Base-by-base conservation (phyloP, 2,113 vertebrate genomes). In the Hypanus sabinus region DNA sequence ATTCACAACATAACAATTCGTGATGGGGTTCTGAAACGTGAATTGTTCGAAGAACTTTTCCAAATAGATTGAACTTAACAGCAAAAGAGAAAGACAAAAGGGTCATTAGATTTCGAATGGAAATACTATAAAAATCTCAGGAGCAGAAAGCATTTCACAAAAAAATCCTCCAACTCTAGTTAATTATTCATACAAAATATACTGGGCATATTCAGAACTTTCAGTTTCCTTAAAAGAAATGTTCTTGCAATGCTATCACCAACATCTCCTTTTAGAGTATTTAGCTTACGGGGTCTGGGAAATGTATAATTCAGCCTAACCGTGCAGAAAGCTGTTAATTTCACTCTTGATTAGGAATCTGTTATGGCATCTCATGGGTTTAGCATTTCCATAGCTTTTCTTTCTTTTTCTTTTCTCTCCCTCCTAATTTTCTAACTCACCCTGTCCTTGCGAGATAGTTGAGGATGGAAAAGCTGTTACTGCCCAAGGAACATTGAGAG, bases 391-490 rank as follows among this genome's bases (percentile, higher is more conserved):
- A 94, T 95, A 94, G 94, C 94, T 92, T 18, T 91, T 46, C 79
- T 14, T 94, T 87, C 91, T 14, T 94, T 79, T 22, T 65, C 9
- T 94, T 79, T 81, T 76, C 36, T 76, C 1, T 80, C 6, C 93
- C 94, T 94, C 77, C 96, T 96, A 95, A 96, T 96, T 96, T 95
- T 10, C 88, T 30, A 95, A 94, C 94, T 95, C 95, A 95, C 95
- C 95, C 95, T 96, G 96, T 97, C 97, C 97, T 97, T 97, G 97
- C 96, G 97, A 97, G 97, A 97, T 96, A 96, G 97, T 30, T 7
- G 91, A 97, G 97, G 97, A 97, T 97, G 97, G 96, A 97, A 96
- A 97, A 96, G 95, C 96, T 96, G 96, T 96, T 97, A 97, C 97
- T 97, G 97, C 97, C 96, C 96, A 96, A 96, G 96, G 96, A 96